A percentile compares a stretch with the other conserved stretches of the same genome.
Conservation (phyloP, 1,140 invertebrate genomes). For the Caenorhabditis latens region DNA sequence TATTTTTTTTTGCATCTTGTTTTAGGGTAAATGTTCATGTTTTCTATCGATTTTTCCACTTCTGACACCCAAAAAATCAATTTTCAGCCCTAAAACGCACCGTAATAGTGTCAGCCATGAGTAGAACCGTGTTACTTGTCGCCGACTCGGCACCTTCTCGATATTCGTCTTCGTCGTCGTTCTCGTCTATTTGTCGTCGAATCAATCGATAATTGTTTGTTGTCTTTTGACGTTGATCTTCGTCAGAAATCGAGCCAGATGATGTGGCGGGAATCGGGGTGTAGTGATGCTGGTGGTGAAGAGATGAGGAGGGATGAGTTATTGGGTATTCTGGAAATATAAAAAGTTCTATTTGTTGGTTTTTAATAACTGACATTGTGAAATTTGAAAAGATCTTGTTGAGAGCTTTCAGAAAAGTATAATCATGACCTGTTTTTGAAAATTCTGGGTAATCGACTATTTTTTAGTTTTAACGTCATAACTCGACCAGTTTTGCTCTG, state of each 20-base stretch:
- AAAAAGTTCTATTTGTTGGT: not conserved
- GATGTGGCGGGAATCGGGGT: not conserved
- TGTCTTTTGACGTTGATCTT: not conserved
- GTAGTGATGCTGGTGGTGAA: not conserved
- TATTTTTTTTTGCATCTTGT: not conserved
- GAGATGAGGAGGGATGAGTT: not conserved
- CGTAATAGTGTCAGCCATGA: conserved; percentile 35
- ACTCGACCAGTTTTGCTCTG: not conserved
- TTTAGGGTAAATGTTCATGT: no score
- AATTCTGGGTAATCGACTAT: no score
- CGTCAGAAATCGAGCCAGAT: not conserved
- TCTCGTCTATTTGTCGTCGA: not conserved
- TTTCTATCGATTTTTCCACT: not conserved
- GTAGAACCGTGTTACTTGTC: conserved; percentile 11
- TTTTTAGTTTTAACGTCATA: no score
- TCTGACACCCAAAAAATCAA: not conserved
- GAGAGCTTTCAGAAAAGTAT: no score
- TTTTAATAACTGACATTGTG: no score
- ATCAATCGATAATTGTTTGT: not conserved
- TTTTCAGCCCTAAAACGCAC: not conserved
- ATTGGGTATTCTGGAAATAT: conserved; percentile 9
- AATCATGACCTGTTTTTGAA: no score
- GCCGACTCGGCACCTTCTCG: conserved; percentile 6
- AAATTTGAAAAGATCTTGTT: no score
- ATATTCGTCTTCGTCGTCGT: not conserved